Evolutionary conservation across 2,797 vertebrate genomes (phyloP).

Genomic region (Semaprochilodus insignis): DNA sequence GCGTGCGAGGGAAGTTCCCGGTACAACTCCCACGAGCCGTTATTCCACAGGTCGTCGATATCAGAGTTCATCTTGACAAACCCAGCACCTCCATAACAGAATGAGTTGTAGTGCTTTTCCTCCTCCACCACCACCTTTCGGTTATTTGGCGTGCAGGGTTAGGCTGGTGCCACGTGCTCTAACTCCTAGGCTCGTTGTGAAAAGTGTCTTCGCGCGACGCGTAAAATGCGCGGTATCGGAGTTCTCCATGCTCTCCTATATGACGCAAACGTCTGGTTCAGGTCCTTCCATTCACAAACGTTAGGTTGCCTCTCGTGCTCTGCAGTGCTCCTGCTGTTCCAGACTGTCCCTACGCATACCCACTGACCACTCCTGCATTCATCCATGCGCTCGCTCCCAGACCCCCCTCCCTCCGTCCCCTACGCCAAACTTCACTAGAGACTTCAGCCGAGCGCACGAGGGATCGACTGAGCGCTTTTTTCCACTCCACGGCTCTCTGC

Average conservation of each 20-base stretch:
- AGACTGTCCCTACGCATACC: slow-evolving; percentile 35
- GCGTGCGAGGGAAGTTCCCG: slow-evolving; percentile 57
- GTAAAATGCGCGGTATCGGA: slow-evolving; percentile 5
- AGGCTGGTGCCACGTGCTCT: background rate
- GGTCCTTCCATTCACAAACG: background rate
- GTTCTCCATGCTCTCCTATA: background rate
- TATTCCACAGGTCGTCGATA: slow-evolving; percentile 81
- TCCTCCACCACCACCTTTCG: background rate
- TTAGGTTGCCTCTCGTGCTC: slow-evolving; percentile 27
- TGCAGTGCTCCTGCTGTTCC: slow-evolving; percentile 31
- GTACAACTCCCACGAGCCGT: slow-evolving; percentile 79
- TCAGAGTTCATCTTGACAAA: slow-evolving; percentile 88
- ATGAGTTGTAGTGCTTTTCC: background rate
- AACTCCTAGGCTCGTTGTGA: background rate
- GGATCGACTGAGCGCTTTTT: background rate
- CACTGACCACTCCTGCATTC: slow-evolving; percentile 55
- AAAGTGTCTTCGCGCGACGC: background rate
- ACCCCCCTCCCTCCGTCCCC: slow-evolving; percentile 14
- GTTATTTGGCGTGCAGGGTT: background rate
- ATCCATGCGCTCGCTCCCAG: slow-evolving; percentile 31
- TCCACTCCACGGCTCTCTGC: too few species aligned
- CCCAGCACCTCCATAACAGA: slow-evolving; percentile 88
- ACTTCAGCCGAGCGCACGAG: slow-evolving; percentile 12
- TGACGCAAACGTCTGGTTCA: background rate
- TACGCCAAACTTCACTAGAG: slow-evolving; percentile 12